phyloP scores from a whole-genome alignment of 2,888 invertebrate genomes.

The Stenoptilia bipunctidactyla region DNA sequence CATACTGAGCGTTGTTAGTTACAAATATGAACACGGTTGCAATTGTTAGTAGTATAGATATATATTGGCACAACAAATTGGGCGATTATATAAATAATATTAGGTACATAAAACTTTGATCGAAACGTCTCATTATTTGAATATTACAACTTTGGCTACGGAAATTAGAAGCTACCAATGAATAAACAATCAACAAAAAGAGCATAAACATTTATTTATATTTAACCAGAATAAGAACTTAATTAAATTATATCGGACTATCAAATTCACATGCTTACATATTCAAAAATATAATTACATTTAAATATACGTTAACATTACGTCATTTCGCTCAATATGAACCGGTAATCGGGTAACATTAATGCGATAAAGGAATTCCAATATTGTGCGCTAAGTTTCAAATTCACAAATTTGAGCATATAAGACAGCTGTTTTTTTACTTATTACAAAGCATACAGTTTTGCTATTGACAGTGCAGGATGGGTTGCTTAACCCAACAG shows the following conservation, averaged over 20 bases:
- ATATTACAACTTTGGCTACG: too few relatives aligned
- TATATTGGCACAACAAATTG: background rate
- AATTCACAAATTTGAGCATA: slow-evolving; percentile 66
- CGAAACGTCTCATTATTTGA: too few relatives aligned
- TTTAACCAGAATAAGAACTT: too few relatives aligned
- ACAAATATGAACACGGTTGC: background rate
- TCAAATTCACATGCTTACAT: background rate
- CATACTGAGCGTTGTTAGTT: background rate
- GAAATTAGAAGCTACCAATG: too few relatives aligned
- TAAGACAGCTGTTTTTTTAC: slow-evolving; percentile 60
- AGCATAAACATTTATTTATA: too few relatives aligned
- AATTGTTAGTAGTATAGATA: background rate
- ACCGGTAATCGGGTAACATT: slow-evolving; percentile 40
- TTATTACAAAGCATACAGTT: slow-evolving; percentile 49
- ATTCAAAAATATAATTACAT: background rate
- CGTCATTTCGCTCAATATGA: background rate
- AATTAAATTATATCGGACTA: background rate
- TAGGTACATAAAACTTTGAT: too few relatives aligned
- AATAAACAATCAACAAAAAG: too few relatives aligned
- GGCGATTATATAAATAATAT: too few relatives aligned
- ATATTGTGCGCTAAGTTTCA: slow-evolving; percentile 69
- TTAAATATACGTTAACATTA: background rate
- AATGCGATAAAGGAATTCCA: slow-evolving; percentile 46
- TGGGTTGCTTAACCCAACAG: slow-evolving; percentile 29
- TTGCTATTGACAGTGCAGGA: slow-evolving; percentile 65